phyloP scores from a whole-genome alignment of 2,797 vertebrate species.

The Tapera naevia region DNA sequence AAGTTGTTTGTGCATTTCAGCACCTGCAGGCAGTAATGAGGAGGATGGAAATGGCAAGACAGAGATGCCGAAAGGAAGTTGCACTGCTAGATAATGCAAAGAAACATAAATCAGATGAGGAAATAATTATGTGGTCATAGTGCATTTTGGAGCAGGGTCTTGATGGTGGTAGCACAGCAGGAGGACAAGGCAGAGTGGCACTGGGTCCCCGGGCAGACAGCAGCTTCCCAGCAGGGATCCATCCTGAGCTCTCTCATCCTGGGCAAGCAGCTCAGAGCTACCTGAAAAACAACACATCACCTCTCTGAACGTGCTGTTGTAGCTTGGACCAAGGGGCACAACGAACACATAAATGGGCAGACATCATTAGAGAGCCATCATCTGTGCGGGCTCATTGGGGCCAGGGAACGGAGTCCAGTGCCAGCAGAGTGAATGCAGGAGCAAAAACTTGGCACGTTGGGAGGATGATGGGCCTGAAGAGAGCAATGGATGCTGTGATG shows the following conservation, averaged over 20 bases:
- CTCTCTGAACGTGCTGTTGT: not conserved
- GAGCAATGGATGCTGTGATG: not conserved
- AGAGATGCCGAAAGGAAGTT: not conserved
- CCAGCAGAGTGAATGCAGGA: not conserved
- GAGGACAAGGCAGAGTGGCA: not conserved
- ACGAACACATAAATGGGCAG: not conserved
- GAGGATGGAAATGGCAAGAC: not conserved
- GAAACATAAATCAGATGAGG: not conserved
- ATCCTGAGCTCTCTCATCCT: not conserved
- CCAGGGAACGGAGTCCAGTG: not conserved
- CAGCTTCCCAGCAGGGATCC: not conserved
- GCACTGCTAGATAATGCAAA: not conserved
- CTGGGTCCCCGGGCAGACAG: not conserved
- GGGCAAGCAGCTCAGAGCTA: not conserved
- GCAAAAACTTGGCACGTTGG: not conserved
- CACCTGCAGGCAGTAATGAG: not conserved
- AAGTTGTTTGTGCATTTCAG: not conserved
- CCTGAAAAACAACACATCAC: rapidly evolving
- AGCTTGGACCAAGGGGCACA: not conserved
- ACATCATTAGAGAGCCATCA: not conserved
- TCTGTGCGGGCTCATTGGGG: not conserved
- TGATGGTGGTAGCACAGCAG: not conserved
- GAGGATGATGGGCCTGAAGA: not conserved
- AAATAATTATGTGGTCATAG: rapidly evolving
- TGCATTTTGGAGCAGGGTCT: not conserved